Percentiles rank a stretch among this genome's conserved stretches.
phyloP scores from a whole-genome alignment of 2,113 vertebrate genomes.

The Desmodus rotundus region DNA sequence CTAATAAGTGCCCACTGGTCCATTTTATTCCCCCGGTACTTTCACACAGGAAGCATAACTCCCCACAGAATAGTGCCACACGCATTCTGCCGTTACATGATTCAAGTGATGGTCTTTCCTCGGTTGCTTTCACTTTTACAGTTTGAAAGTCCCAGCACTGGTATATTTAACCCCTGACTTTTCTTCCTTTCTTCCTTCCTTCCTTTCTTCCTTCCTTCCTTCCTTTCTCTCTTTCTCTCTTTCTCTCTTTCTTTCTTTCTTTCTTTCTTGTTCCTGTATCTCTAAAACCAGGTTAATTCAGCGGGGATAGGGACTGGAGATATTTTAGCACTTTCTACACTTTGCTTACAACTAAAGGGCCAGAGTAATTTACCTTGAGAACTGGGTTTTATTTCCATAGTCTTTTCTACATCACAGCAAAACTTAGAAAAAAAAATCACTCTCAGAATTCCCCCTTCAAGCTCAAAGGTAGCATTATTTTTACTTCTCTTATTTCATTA shows the following conservation, averaged over 20 bases:
- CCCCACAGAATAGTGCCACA: not conserved
- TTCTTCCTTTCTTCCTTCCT: not conserved
- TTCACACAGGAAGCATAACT: not conserved
- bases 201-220: not conserved
- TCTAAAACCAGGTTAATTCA: not conserved
- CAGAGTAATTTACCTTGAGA: not conserved
- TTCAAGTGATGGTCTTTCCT: not conserved
- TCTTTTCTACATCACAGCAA: not conserved
- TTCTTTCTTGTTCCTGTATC: not conserved
- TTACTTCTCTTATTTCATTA: not conserved
- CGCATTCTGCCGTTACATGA: conserved; percentile 40
- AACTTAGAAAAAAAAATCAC: not conserved
- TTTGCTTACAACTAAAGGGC: not conserved
- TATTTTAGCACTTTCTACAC: not conserved
- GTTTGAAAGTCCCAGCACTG: not conserved
- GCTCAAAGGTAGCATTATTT: not conserved
- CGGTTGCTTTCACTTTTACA: not conserved
- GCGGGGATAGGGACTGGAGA: not conserved
- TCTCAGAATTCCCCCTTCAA: not conserved
- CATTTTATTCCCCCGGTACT: not conserved
- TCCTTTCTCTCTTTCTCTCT: not conserved
- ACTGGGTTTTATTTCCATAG: not conserved
- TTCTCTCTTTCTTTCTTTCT: not conserved
- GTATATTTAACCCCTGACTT: not conserved
- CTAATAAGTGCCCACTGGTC: not conserved